These are phyloP conservation scores for Tor tambroides DNA, from an alignment of 2,113 vertebrate genomes.

Conservation along the genomic window DNA sequence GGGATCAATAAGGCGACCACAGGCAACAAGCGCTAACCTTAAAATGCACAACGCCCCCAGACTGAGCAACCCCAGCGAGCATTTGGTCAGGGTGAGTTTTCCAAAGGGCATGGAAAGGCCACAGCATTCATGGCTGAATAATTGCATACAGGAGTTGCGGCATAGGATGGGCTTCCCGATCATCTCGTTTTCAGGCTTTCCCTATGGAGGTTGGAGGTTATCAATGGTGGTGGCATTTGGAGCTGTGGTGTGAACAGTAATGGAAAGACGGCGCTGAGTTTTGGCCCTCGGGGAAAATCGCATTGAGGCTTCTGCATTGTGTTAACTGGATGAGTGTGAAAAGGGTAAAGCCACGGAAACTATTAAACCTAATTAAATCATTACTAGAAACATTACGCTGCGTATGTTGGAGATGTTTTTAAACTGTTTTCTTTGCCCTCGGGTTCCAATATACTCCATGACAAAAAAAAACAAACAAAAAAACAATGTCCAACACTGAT, in stretches of 20 bases:
- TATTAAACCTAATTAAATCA: constrained; percentile 32
- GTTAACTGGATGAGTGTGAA: constrained; percentile 37
- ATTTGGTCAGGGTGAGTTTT: constrained; percentile 43
- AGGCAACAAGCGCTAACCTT: constrained; percentile 44
- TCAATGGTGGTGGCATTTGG: constrained; percentile 33
- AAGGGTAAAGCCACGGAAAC: constrained; percentile 31
- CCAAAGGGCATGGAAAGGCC: constrained; percentile 47
- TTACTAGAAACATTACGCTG: background rate
- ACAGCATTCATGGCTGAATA: constrained; percentile 53
- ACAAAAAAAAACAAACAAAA: constrained; percentile 39
- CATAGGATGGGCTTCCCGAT: constrained; percentile 28
- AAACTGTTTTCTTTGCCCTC: constrained; percentile 53
- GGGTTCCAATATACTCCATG: constrained; percentile 44
- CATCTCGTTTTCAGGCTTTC: constrained; percentile 36
- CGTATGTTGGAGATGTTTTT: constrained; percentile 14
- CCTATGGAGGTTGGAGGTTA: constrained; percentile 37
- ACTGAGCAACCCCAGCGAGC: background rate
- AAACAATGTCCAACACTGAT: constrained; percentile 25
- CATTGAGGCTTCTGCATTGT: constrained; percentile 13
- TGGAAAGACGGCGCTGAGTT: constrained; percentile 25
- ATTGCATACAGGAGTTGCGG: constrained; percentile 31
- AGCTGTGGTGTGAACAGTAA: constrained; percentile 40
- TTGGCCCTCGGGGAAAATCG: constrained; percentile 9
- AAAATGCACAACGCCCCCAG: constrained; percentile 45
- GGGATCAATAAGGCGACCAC: constrained; percentile 57